Percentiles rank a stretch among this genome's conserved stretches.
Evolutionary conservation across 2,888 invertebrate genomes (phyloP).

Genomic region (Ctenicera cuprea): DNA sequence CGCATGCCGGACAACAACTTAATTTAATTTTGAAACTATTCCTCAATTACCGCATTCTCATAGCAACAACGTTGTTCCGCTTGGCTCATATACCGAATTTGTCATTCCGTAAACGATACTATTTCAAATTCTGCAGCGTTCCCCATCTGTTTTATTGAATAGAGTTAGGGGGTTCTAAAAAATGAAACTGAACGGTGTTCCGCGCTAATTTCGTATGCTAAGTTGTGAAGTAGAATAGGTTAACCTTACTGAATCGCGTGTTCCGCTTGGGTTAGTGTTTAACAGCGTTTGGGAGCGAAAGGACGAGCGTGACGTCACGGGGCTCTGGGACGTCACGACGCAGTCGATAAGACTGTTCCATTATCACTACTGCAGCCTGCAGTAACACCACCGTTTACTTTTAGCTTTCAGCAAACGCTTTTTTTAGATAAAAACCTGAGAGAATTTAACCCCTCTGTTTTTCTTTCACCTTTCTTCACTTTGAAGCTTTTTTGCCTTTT

Average conservation of each 20-base stretch:
- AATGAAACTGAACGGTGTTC: background rate
- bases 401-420: conserved; percentile 42
- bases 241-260: conserved; percentile 23
- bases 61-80: background rate
- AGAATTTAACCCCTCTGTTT: conserved; percentile 2
- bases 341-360: conserved; percentile 57
- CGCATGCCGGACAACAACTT: background rate
- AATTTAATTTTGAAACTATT: background rate
- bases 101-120: conserved; percentile 12
- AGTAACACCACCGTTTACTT: conserved; percentile 38
- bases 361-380: conserved; percentile 61
- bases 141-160: conserved; percentile 15
- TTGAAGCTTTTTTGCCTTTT: too few species aligned
- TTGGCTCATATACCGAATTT: background rate
- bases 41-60: background rate
- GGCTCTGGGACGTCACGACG: conserved; percentile 58
- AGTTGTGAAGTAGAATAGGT: conserved; percentile 29
- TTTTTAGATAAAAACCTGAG: conserved; percentile 23
- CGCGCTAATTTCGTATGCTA: conserved; percentile 20
- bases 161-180: conserved; percentile 6
- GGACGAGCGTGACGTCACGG: conserved; percentile 59
- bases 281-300: conserved; percentile 18
- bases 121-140: background rate
- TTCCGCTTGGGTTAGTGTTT: conserved; percentile 23
- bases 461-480: background rate